Conservation (phyloP, 2,113 vertebrate species). For the Caranx melampygus region DNA sequence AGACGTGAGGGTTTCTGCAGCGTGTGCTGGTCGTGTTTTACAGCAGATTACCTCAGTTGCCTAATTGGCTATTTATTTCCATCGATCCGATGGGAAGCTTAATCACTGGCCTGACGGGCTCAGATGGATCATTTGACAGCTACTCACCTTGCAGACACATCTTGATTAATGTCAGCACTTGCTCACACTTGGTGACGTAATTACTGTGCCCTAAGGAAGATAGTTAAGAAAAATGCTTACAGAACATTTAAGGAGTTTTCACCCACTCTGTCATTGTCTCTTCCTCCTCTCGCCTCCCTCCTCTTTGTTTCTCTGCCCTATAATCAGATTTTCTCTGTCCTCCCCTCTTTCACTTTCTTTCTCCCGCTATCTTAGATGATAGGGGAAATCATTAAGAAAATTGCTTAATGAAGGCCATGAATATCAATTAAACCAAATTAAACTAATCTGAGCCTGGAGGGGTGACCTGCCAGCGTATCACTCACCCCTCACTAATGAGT, state of each 20-base stretch:
- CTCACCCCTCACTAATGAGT: conserved; percentile 61
- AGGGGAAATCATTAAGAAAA: conserved; percentile 65
- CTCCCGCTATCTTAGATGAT: conserved; percentile 38
- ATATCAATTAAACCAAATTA: conserved; percentile 66
- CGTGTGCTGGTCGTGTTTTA: conserved; percentile 19
- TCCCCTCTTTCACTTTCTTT: conserved; percentile 16
- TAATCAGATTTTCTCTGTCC: conserved; percentile 44
- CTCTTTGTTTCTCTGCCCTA: conserved; percentile 31
- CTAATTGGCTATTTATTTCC: conserved; percentile 72
- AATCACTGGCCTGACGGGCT: conserved; percentile 53
- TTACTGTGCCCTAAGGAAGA: conserved; percentile 56
- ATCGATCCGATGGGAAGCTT: conserved; percentile 62
- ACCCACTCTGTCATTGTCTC: conserved; percentile 24
- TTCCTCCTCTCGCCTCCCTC: conserved; percentile 2
- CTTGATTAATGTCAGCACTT: conserved; percentile 54
- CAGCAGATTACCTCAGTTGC: conserved; percentile 46
- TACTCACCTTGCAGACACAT: conserved; percentile 61
- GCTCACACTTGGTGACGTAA: conserved; percentile 48
- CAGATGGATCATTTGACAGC: conserved; percentile 63
- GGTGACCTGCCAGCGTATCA: conserved; percentile 55
- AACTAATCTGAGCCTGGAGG: conserved; percentile 53
- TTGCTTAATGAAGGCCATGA: conserved; percentile 60
- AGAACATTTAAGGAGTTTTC: conserved; percentile 29
- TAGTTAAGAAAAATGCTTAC: conserved; percentile 61
- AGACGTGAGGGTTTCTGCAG: conserved; percentile 4